Evolutionary conservation across 2,113 vertebrate genomes (phyloP).

Genomic region (Phrynosoma platyrhinos): DNA sequence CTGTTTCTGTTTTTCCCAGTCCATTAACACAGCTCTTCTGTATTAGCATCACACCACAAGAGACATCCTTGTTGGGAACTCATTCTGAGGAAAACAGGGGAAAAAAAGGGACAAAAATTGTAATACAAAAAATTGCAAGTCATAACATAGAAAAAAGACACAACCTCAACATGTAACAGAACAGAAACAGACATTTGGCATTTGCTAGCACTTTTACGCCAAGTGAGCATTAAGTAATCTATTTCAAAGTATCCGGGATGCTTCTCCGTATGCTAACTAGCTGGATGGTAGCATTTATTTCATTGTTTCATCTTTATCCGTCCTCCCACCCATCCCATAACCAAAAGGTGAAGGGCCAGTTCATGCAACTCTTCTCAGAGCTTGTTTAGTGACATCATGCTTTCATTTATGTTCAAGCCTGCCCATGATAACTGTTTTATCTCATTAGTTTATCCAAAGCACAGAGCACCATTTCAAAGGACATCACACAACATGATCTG

Average conservation of each 20-base stretch:
- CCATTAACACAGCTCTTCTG: conserved; percentile 58
- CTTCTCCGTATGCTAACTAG: background rate
- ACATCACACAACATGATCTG: background rate
- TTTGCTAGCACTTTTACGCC: background rate
- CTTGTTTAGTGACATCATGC: background rate
- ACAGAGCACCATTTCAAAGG: background rate
- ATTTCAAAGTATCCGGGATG: background rate
- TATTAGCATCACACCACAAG: conserved; percentile 81
- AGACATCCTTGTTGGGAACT: conserved; percentile 86
- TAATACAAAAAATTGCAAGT: conserved; percentile 48
- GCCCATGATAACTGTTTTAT: background rate
- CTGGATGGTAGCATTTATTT: background rate
- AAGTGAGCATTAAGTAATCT: background rate
- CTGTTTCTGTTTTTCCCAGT: conserved; percentile 54
- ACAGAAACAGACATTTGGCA: background rate
- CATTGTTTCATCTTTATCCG: background rate
- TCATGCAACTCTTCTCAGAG: background rate
- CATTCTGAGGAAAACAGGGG: conserved; percentile 72
- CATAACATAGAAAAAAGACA: background rate
- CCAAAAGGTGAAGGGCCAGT: background rate
- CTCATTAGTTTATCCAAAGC: background rate
- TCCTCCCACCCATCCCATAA: background rate
- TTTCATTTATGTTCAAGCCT: background rate
- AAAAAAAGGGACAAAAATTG: conserved; percentile 62
- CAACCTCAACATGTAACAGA: background rate